Conservation (phyloP, 2,797 vertebrate species). For the Myotis vivesi region DNA sequence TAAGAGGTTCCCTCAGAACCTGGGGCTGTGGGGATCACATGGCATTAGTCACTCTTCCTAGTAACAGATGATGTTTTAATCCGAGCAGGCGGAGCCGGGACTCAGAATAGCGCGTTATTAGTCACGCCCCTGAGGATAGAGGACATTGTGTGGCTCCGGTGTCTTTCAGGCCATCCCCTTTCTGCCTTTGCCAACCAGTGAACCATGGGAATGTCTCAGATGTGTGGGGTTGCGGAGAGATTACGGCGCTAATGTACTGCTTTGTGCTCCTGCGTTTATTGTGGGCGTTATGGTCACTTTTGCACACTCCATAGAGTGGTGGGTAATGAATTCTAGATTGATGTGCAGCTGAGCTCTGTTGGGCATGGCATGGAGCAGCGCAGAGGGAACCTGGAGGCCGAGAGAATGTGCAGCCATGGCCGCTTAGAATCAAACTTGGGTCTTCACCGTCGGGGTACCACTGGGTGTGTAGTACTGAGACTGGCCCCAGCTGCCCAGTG, state of each 20-base stretch:
- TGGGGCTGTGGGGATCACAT: neutral
- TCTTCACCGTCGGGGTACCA: neutral
- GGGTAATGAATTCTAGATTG: neutral
- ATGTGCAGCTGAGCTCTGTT: neutral
- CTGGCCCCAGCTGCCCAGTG: neutral
- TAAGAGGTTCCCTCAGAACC: neutral
- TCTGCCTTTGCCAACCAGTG: neutral
- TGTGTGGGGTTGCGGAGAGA: neutral
- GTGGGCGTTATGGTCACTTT: neutral
- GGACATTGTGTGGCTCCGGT: accelerated
- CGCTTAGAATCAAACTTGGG: neutral
- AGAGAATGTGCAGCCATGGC: accelerated
- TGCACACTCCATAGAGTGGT: neutral
- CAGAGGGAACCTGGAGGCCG: neutral
- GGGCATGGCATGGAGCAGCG: accelerated
- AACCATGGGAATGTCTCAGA: accelerated
- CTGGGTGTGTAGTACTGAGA: accelerated
- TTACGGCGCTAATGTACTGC: accelerated
- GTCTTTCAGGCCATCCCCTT: neutral
- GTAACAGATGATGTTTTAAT: too few species aligned
- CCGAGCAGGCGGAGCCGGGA: too few species aligned
- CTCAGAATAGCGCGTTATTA: accelerated
- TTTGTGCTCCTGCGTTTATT: neutral
- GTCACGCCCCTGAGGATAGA: neutral
- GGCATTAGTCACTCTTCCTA: neutral